These are phyloP conservation scores for Chloropsis hardwickii DNA, from an alignment of 2,113 vertebrate genomes.

Conservation along the genomic window DNA sequence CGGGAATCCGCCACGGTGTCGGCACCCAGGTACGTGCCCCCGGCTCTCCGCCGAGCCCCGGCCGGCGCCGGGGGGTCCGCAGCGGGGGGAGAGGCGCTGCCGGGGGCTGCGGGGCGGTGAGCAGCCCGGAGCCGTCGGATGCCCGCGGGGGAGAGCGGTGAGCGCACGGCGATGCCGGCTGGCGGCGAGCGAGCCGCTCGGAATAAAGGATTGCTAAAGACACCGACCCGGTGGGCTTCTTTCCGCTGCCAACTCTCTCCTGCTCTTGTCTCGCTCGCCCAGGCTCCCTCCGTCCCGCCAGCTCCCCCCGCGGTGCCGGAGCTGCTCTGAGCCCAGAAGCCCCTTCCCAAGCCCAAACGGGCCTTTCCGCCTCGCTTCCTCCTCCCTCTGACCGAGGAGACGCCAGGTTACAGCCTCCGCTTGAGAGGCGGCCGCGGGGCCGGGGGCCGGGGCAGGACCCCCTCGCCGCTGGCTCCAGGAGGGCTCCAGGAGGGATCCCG, in stretches of 20 bases:
- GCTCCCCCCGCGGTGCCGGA: not conserved
- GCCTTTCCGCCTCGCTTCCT: not conserved
- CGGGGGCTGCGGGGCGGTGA: not conserved
- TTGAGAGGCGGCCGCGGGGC: not conserved
- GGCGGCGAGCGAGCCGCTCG: not conserved
- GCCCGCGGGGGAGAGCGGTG: not conserved
- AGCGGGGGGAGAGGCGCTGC: not conserved
- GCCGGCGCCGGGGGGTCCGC: not conserved
- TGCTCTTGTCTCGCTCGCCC: conserved; percentile 18
- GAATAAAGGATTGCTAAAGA: not conserved
- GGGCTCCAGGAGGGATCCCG: conserved; percentile 14
- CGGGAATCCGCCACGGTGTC: not conserved
- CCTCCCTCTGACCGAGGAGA: not conserved
- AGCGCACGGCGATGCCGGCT: not conserved
- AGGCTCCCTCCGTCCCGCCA: conserved; percentile 8
- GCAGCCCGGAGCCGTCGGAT: not conserved
- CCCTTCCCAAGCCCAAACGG: not conserved
- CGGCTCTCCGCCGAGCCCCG: not conserved
- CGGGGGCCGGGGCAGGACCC: not conserved
- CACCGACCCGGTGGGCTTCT: not conserved
- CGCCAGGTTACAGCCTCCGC: not conserved
- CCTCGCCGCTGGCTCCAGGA: not conserved
- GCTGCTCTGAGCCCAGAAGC: not conserved
- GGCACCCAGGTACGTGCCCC: conserved; percentile 25
- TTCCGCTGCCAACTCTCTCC: conserved; percentile 15